Conservation (phyloP, 2,888 invertebrate genomes). For the Drosophila flavopinicola region DNA sequence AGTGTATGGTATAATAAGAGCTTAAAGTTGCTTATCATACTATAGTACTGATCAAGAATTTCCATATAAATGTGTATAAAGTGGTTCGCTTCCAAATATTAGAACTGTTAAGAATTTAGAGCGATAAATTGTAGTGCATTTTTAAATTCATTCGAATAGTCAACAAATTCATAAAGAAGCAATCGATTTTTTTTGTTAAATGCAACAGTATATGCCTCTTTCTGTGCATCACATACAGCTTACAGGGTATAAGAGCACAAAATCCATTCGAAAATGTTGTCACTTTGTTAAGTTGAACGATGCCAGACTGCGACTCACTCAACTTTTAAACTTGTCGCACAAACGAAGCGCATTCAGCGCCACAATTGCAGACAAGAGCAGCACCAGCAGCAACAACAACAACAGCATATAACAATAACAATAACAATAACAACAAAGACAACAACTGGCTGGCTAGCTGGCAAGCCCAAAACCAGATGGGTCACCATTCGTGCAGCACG, state of each 20-base stretch:
- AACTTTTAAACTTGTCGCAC: constrained; percentile 40
- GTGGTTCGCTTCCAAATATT: no score
- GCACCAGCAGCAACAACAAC: constrained; percentile 7
- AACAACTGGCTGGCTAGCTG: constrained; percentile 25
- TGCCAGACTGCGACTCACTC: constrained; percentile 13
- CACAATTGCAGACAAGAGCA: constrained; percentile 43
- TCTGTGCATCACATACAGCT: no score
- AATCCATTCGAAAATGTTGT: constrained; percentile 10
- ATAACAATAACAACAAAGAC: constrained; percentile 11
- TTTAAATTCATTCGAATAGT: no score
- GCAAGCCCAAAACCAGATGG: constrained; percentile 56
- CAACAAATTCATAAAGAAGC: no score
- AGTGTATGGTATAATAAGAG: no score
- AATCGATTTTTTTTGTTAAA: no score
- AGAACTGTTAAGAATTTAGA: no score
- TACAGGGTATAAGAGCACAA: constrained; percentile 9
- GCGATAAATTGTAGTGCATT: no score
- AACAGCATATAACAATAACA: background rate
- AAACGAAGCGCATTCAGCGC: constrained; percentile 35
- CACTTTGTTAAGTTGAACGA: constrained; percentile 5
- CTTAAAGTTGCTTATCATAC: no score
- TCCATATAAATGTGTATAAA: no score
- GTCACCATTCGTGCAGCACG: constrained; percentile 44
- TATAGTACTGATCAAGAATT: no score
- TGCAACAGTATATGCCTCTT: no score